Evolutionary conservation across 2,113 vertebrate genomes (phyloP), one percentile per base, ranked within the genome.

Genomic region (Glaucidium brasilianum): DNA sequence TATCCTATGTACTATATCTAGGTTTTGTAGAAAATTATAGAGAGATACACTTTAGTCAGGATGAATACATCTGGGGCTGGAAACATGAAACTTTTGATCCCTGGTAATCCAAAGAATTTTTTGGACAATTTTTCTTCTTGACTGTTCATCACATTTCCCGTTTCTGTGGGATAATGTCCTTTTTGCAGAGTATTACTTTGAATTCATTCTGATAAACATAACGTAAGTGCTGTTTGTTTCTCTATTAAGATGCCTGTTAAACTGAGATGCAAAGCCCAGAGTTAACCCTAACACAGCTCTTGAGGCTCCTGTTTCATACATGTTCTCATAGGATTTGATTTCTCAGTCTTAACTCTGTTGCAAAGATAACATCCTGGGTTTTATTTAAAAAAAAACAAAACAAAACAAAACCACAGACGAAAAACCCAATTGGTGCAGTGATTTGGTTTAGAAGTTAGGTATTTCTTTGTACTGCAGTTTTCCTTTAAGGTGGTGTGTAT

Each of bases 401-500:
- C 10, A 45, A 32, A 25, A 13, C 1, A 7, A 56, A 35, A 30
- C 21, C 12, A 50, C 50, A 50, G 25, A 23, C 11, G 25, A 79
- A 39, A 34, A 34, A 55, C 37, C 21, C 17, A 52, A 72, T 81
- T 85, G 45, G 19, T 95, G 93, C 62, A 47, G 85, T 73, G 84
- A 91, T 68, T 91, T 94, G 58, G 52, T 92, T 69, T 86, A 92
- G 55, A 71, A 86, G 73, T 87, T 67, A 91, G 55, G 10, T 82
- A 53, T 75, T 76, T 81, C 63, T 89, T 81, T 67, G 66, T 90
- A 53, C 94, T 97, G 95, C 96, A 96, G 66, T 97, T 97, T 97
- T 97, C 96, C 97, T 94, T 80, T 79, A 82, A 96, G 72, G 25
- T 82, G 74, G 43, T 87, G 75, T 81, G 74, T 96, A 89, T 75